Evolutionary conservation across 2,888 invertebrate genomes (phyloP).

Genomic region (Acronicta psi): DNA sequence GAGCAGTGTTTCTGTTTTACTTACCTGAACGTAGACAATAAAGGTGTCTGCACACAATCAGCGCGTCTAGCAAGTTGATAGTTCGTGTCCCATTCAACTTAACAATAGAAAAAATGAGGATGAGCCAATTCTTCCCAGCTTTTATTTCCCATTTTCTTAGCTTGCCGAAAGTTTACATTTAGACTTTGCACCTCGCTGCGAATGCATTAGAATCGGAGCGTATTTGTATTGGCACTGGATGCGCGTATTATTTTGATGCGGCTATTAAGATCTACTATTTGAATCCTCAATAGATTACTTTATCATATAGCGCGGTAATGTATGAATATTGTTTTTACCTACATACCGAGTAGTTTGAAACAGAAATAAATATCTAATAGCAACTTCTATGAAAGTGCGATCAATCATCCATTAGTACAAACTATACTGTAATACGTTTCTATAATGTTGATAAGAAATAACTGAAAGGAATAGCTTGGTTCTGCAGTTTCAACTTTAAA

Average conservation of each 20-base stretch:
- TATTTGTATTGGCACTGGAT: constrained; percentile 82
- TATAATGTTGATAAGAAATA: constrained; percentile 48
- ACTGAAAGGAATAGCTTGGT: constrained; percentile 46
- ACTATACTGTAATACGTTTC: constrained; percentile 40
- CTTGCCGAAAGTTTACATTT: constrained; percentile 83
- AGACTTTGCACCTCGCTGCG: constrained; percentile 74
- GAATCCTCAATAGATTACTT: constrained; percentile 67
- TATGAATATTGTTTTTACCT: constrained; percentile 61
- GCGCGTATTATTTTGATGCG: constrained; percentile 71
- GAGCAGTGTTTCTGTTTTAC: constrained; percentile 82
- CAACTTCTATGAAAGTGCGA: constrained; percentile 43
- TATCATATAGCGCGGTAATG: constrained; percentile 54
- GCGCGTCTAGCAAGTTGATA: constrained; percentile 83
- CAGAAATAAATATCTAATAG: constrained; percentile 50
- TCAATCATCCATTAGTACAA: constrained; percentile 51
- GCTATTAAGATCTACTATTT: constrained; percentile 79
- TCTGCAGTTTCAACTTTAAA: constrained; percentile 46
- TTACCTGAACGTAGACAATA: constrained; percentile 86
- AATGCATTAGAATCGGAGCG: constrained; percentile 81
- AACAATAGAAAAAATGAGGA: constrained; percentile 87
- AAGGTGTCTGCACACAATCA: constrained; percentile 85
- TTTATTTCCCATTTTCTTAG: constrained; percentile 82
- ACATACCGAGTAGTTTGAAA: constrained; percentile 49
- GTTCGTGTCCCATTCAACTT: constrained; percentile 85
- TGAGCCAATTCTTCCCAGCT: constrained; percentile 84